Percentiles rank a stretch among this genome's conserved stretches.
Evolutionary conservation across 1,140 invertebrate genomes (phyloP).

Genomic region (Orius laevigatus): DNA sequence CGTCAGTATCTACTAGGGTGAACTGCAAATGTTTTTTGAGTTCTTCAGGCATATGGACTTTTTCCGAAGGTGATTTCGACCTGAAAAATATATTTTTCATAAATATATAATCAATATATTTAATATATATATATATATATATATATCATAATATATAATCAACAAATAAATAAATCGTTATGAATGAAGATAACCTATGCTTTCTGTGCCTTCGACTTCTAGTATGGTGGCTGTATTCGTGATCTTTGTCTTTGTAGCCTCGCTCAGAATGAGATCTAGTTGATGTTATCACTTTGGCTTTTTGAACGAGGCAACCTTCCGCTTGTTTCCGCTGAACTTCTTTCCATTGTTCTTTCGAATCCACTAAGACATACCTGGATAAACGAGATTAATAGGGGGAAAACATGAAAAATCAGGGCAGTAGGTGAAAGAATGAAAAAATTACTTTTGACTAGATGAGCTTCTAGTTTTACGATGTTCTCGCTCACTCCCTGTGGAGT

Average conservation of each 20-base stretch:
- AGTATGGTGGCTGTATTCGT: slow-evolving; percentile 1
- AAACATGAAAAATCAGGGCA: background rate
- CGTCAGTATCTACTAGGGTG: slow-evolving; percentile 70
- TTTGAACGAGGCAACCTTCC: slow-evolving; percentile 23
- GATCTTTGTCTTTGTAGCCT: slow-evolving; percentile 6
- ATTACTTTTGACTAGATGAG: slow-evolving; percentile 15
- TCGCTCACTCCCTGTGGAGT: slow-evolving; percentile 13
- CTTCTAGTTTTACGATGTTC: slow-evolving; percentile 8
- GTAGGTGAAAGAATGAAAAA: background rate
- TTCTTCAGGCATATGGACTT: slow-evolving; percentile 41
- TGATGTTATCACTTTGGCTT: background rate
- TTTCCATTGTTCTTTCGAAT: slow-evolving; percentile 72
- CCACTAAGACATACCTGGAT: slow-evolving; percentile 47
- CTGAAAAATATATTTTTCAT: slow-evolving; percentile 22
- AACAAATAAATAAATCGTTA: background rate
- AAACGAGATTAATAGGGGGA: background rate
- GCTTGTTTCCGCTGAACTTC: slow-evolving; percentile 61
- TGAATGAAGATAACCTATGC: background rate
- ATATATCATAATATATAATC: background rate
- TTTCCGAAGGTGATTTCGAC: slow-evolving; percentile 51
- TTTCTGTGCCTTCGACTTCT: slow-evolving; percentile 35
- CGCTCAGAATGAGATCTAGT: background rate
- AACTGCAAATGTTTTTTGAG: slow-evolving; percentile 63
- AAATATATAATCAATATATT: background rate
- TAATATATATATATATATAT: slow-evolving; percentile 2